A percentile compares a stretch with the other conserved stretches of the same genome.
phyloP scores from a whole-genome alignment of 2,113 vertebrate genomes.

The Carlito syrichta region DNA sequence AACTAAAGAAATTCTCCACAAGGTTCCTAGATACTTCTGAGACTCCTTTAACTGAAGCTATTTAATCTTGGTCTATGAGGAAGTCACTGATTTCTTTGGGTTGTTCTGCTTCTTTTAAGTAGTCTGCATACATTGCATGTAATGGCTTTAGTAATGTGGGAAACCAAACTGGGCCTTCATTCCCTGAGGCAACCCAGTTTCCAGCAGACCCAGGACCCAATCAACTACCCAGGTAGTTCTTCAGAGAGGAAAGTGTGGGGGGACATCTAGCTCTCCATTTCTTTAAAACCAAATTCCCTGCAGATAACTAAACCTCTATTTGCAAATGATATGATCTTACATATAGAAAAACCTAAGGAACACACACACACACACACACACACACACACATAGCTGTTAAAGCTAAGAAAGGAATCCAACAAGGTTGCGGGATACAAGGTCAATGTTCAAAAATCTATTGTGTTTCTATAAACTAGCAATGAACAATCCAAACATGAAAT shows the following conservation, averaged over 20 bases:
- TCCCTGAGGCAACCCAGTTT: not conserved
- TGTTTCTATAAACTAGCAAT: not conserved
- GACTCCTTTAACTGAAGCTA: not conserved
- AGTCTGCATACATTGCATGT: not conserved
- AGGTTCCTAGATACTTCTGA: not conserved
- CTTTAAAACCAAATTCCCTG: slow-evolving; percentile 27
- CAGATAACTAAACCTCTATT: not conserved
- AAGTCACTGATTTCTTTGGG: not conserved
- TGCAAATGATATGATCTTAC: not conserved
- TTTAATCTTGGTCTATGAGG: not conserved
- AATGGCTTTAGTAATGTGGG: not conserved
- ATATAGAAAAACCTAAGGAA: not conserved
- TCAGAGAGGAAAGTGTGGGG: not conserved
- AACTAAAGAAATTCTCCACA: not conserved
- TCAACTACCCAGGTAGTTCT: not conserved
- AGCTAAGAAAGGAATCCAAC: not conserved
- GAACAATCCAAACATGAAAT: not conserved
- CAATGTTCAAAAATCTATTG: not conserved
- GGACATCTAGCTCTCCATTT: not conserved
- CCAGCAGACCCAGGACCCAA: accelerated
- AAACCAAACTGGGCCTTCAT: not conserved
- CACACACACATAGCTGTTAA: not conserved
- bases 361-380: not conserved
- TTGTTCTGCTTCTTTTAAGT: slow-evolving; percentile 4
- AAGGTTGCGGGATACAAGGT: not conserved